Evolutionary conservation across 2,797 vertebrate genomes (phyloP).

Genomic region (Petrocephalus schoutedeni): DNA sequence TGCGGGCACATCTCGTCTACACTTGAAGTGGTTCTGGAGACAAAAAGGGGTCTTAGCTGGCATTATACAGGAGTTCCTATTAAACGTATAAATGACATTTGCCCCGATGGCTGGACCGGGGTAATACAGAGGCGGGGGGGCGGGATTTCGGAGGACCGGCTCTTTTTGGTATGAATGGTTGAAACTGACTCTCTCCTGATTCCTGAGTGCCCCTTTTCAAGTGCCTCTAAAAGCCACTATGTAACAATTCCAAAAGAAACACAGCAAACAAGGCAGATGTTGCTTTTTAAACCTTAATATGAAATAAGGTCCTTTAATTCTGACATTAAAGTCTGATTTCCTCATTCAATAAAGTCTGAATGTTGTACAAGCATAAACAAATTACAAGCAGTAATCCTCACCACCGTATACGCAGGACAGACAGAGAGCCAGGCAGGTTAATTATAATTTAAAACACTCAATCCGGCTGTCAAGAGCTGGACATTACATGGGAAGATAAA

Average conservation of each 20-base stretch:
- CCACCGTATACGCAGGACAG: neutral
- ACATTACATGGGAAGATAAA: neutral
- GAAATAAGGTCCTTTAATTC: neutral
- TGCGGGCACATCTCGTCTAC: neutral
- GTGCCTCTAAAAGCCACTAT: neutral
- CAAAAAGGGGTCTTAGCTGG: neutral
- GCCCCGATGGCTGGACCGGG: neutral
- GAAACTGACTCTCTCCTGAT: neutral
- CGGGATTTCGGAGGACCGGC: neutral
- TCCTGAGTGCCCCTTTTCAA: neutral
- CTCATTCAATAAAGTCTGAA: constrained; percentile 15
- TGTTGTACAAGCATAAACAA: neutral
- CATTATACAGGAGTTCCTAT: neutral
- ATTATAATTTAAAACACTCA: neutral
- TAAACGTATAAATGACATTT: neutral
- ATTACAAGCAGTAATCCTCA: neutral
- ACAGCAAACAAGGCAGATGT: neutral
- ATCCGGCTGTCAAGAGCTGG: neutral
- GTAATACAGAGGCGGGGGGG: neutral
- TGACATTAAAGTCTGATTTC: constrained; percentile 3
- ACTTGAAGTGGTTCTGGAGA: neutral
- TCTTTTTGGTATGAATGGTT: neutral
- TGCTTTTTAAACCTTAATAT: neutral
- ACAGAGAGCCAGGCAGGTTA: neutral
- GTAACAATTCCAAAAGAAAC: neutral